Base-by-base conservation (phyloP, 2,113 vertebrate genomes). In the Cinclus mexicanus region DNA sequence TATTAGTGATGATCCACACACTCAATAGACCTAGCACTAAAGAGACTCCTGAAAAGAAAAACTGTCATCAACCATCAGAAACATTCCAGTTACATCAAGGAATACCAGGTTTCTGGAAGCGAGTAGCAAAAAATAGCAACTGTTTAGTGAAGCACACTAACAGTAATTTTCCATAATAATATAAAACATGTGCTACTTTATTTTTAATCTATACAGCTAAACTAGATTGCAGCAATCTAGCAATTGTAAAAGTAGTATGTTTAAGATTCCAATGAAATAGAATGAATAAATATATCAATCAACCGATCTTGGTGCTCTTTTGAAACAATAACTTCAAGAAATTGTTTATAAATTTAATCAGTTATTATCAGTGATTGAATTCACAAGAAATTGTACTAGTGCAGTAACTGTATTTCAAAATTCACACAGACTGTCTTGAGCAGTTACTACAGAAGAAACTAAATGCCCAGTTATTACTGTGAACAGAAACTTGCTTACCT, bases 401-500 rank as follows among this genome's bases (percentile, higher is more conserved):
- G n/a, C 42, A 75, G 12, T 33, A 67, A 53, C 14, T 24, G 6
- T 8, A 68, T 47, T 61, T 25, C 18, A 10, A 46, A 71, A 80
- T 35, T 70, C 33, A 79, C 25, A 63, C 2, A 23, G 20, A 76
- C 17, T 31, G 10, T 31, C 2, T 39, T 47, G 19, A 68, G 33
- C 8, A 92, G n/a, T 21, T 65, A 83, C 33, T 31, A 37, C 14
- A 79, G 33, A 42, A 69, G 47, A 75, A 89, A 31, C 1, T 7
- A 46, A 65, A 64, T 14, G n/a, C 20, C n/a, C 20, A 24, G 6
- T 52, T 33, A 31, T 19, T 20, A 8, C 11, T 14, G 29, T 39
- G 10, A 63, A 55, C 12, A 47, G 42, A 47, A 79, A 53, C 10
- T 19, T 7, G 3, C 97, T 95, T 94, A 99, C 99, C 98, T 99